Evolutionary conservation across 2,797 vertebrate species (phyloP), one percentile per base, ranked within the genome.

Genomic region (Xenopus petersii): DNA sequence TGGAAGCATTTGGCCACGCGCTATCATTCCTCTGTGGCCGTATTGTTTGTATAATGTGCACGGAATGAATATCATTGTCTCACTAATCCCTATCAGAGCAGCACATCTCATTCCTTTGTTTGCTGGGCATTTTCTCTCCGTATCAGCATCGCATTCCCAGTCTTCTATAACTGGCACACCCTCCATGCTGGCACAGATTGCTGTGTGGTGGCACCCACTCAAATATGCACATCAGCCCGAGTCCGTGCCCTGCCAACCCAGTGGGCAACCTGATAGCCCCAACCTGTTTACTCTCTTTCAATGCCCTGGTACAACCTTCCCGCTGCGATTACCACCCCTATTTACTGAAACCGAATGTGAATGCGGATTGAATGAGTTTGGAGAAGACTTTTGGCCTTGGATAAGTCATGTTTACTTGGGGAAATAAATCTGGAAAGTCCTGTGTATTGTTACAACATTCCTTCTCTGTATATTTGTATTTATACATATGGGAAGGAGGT

Each of bases 151-250:
- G 24, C 42, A 67, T 73, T 75, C 67, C 4, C 72, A 71, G 48
- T 67, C 21, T 5, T 12, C 15, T 64, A 6, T 75, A 68, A n/a
- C 13, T 65, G 16, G 73, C 11, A 49, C 10, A 54, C 49, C 62
- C 72, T 71, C 8, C 0, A 13, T 30, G 69, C 62, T 79, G 71
- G 5, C 51, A 75, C 47, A 30, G 12, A 49, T 65, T 42, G 36
- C 71, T 15, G 10, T 10, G 13, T 1, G 10, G 16, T 79, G 74
- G 71, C 73, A 81, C 67, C 1, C 13, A 65, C n/a, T 70, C 64
- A 74, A 79, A 80, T 80, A 75, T 75, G 51, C 15, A 16, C 7
- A 60, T 24, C 49, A 15, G 0, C 73, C 75, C 77, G 49, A 12
- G 8, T 0, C 61, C 3, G 3, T 10, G 49, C 46, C 48, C 75